Evolutionary conservation across 2,888 invertebrate species (phyloP).

Genomic region (Clanis bilineata): DNA sequence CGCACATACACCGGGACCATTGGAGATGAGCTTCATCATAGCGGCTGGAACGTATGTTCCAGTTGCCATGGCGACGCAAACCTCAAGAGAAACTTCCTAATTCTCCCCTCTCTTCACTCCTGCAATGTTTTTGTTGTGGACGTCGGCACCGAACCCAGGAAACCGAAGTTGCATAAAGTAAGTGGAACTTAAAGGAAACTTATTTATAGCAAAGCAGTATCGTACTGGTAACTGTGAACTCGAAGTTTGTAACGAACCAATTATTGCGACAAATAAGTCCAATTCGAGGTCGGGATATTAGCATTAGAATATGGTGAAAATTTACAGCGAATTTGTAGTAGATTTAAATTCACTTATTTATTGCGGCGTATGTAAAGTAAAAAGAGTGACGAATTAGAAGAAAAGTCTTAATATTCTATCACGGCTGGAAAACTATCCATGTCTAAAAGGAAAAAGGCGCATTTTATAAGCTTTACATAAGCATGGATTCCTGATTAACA

Average conservation of each 20-base stretch:
- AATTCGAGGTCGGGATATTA: no score
- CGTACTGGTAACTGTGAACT: neutral
- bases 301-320: no score
- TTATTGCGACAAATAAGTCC: neutral
- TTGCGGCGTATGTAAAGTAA: no score
- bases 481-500: no score
- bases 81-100: slow-evolving; percentile 87
- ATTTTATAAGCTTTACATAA: no score
- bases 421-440: no score
- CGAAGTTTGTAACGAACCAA: neutral
- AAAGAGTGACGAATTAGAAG: no score
- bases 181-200: slow-evolving; percentile 18
- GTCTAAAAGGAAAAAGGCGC: no score
- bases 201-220: neutral
- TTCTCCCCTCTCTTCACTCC: slow-evolving; percentile 91
- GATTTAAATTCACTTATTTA: no score
- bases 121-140: slow-evolving; percentile 93
- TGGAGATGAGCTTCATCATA: slow-evolving; percentile 96
- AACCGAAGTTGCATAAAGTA: slow-evolving; percentile 89
- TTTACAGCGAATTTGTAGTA: no score
- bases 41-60: slow-evolving; percentile 98
- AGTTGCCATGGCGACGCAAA: slow-evolving; percentile 87
- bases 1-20: slow-evolving; percentile 89
- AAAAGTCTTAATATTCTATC: no score
- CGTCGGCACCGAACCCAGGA: slow-evolving; percentile 86